phyloP scores from a whole-genome alignment of 1,140 invertebrate species.

The Chionoecetes opilio region DNA sequence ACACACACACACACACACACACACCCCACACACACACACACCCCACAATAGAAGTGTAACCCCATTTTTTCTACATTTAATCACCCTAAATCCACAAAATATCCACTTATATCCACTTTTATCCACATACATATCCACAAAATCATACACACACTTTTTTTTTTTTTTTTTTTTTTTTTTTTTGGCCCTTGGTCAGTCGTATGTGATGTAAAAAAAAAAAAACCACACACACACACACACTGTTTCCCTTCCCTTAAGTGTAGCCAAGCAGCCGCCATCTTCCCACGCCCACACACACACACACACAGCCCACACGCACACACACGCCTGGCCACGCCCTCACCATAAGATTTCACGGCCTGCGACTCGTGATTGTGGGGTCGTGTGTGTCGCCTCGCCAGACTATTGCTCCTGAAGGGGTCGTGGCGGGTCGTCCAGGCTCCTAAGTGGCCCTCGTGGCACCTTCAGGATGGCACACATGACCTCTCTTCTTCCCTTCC shows the following conservation, averaged over 20 bases:
- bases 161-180: too few relatives aligned
- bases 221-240: background rate
- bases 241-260: background rate
- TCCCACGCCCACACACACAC: background rate
- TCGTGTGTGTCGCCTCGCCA: constrained; percentile 35
- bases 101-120: too few relatives aligned
- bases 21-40: too few relatives aligned
- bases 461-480: background rate
- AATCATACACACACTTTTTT: too few relatives aligned
- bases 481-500: background rate
- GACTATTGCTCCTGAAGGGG: constrained; percentile 60
- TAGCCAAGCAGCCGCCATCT: background rate
- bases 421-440: constrained; percentile 42
- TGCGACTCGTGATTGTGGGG: constrained; percentile 66
- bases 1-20: too few relatives aligned
- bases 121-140: too few relatives aligned
- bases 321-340: background rate
- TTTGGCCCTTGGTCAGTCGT: too few relatives aligned
- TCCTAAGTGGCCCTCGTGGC: constrained; percentile 36
- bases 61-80: too few relatives aligned
- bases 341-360: constrained; percentile 69
- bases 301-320: background rate
- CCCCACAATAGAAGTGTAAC: too few relatives aligned
- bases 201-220: too few relatives aligned
- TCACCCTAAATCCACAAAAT: too few relatives aligned